Evolutionary conservation across 2,888 invertebrate genomes (phyloP), one percentile per base, ranked within the genome.

Genomic region (Oeneis ivallda): DNA sequence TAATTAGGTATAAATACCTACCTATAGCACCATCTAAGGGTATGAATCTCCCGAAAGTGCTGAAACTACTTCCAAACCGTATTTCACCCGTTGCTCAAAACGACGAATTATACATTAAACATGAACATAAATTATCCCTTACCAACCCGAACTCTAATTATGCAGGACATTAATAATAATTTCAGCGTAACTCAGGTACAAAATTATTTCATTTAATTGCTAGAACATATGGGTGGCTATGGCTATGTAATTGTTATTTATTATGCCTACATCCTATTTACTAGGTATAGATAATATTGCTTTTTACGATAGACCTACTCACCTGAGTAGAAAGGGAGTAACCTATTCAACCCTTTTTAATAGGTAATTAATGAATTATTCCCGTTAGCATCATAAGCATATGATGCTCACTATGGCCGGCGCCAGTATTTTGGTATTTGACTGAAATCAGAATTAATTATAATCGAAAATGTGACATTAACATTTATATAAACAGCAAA

Each of bases 81-180:
- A 49, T 26, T 19, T 11, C 49, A 50, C 6, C 26, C 49, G 26
- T 26, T 17, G 11, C 56, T 57, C 17, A 34, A 49, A 37, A 59
- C 13, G 17, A 63, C 19, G 43, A 52, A 52, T 52, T 45, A 62
- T 45, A 45, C 19, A 62, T 52, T 61, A 37, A 49, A 47, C 17
- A 32, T 56, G 34, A 39, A 60, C 60, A 49, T 60, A 39, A 60
- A 61, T 58, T 37, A 56, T 56, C 63, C 37, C 52, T 52, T 60
- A 37, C 41, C 41, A n/a, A 47, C 17, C 45, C n/a, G 4, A n/a
- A 32, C 26, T 45, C 15, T 57, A 65, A 60, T 65, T 67, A 67
- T 54, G 39, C 60, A 47, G 65, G 49, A 34, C 62, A 60, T 69
- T 69, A 63, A 64, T 69, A 66, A 64, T 69, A 64, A 66, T 69